phyloP scores from a whole-genome alignment of 2,113 vertebrate genomes.

The Aramus guarauna region DNA sequence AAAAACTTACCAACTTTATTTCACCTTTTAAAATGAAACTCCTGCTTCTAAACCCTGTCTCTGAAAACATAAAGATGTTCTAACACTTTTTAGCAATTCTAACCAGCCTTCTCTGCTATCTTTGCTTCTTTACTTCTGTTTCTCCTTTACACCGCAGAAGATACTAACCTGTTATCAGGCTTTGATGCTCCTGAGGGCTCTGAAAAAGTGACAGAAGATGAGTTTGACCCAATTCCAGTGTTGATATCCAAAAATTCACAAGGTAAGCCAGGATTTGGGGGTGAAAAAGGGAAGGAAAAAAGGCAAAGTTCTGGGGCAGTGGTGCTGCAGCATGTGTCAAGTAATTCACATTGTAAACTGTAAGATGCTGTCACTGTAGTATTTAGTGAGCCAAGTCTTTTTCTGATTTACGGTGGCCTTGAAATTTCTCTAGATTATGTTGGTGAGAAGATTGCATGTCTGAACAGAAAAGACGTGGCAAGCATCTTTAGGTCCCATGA shows the following conservation, averaged over 20 bases:
- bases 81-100: slow-evolving; percentile 56
- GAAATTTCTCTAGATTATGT: not conserved
- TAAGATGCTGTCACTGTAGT: not conserved
- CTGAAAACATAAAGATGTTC: not conserved
- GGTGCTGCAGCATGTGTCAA: not conserved
- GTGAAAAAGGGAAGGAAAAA: not conserved
- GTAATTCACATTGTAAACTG: not conserved
- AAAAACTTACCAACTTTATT: not conserved
- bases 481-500: not conserved
- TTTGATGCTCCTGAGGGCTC: slow-evolving; percentile 82
- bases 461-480: not conserved
- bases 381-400: not conserved
- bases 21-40: not conserved
- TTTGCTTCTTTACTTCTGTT: slow-evolving; percentile 71
- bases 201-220: slow-evolving; percentile 91
- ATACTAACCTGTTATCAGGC: slow-evolving; percentile 94
- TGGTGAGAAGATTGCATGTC: not conserved
- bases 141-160: slow-evolving; percentile 83
- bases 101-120: slow-evolving; percentile 73
- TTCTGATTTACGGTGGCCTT: not conserved
- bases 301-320: not conserved
- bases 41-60: not conserved
- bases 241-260: slow-evolving; percentile 97
- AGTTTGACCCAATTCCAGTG: slow-evolving; percentile 99
- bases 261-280: slow-evolving; percentile 84